These are phyloP conservation scores for Rotaria socialis DNA, from an alignment of 2,888 invertebrate species.

Conservation along the genomic window DNA sequence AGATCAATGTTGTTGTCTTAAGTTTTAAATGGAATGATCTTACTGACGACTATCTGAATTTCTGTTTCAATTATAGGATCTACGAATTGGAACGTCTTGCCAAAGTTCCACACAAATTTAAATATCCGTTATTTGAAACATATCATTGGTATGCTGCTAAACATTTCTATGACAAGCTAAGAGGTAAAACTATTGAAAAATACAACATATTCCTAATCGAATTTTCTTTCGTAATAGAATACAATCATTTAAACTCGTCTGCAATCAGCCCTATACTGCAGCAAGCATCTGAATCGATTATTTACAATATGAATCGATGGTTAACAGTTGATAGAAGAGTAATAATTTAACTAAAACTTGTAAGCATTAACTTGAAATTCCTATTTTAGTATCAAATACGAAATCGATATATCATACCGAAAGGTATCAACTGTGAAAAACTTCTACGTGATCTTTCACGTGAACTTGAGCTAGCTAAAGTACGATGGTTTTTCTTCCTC, in stretches of 20 bases:
- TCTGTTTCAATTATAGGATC: slow-evolving; percentile 65
- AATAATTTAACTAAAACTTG: neutral
- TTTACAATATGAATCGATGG: slow-evolving; percentile 6
- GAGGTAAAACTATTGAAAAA: slow-evolving; percentile 52
- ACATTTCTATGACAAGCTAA: slow-evolving; percentile 69
- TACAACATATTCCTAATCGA: too few species aligned
- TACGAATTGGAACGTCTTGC: slow-evolving; percentile 79
- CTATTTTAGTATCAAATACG: slow-evolving; percentile 5
- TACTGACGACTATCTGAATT: too few species aligned
- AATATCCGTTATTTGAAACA: slow-evolving; percentile 80
- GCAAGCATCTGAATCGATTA: neutral
- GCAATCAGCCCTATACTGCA: neutral
- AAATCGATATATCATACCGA: neutral
- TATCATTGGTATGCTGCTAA: slow-evolving; percentile 83
- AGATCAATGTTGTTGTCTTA: too few species aligned
- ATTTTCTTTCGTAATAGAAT: neutral
- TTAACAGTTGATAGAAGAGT: slow-evolving; percentile 14
- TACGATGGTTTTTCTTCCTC: neutral
- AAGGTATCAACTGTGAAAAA: slow-evolving; percentile 16
- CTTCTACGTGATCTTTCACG: slow-evolving; percentile 16
- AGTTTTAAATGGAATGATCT: too few species aligned
- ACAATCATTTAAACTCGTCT: neutral
- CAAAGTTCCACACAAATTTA: slow-evolving; percentile 74
- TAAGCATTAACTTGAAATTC: neutral
- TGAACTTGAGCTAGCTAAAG: neutral